Evolutionary conservation across 2,113 vertebrate genomes (phyloP), one percentile per base, ranked within the genome.

Genomic region (Morone chrysops): DNA sequence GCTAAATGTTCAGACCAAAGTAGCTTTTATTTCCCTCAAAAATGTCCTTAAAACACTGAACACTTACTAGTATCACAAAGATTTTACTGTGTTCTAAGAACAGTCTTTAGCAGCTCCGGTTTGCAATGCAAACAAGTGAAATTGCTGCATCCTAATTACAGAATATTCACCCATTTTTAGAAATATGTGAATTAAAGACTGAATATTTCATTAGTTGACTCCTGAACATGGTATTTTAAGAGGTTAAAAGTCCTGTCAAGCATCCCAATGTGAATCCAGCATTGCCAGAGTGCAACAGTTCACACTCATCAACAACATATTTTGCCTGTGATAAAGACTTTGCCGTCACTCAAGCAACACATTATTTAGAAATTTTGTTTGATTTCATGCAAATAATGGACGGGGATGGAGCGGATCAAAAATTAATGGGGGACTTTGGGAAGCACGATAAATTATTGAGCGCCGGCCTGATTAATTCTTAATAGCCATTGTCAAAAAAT

Each of bases 401-500:
- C 84, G 69, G 12, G 68, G 94, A 94, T 84, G 80, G 89, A 90
- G 88, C 53, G 75, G 87, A 94, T 96, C 67, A 95, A 95, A 95
- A 92, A 95, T 96, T 90, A 93, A 96, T 95, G 94, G 79, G 90
- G 78, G 92, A 93, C 92, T 94, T 95, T 91, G 91, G 92, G 93
- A 93, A 92, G 90, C 83, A 82, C 47, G 16, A 93, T 96, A 57
- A 94, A 96, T 96, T 93, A 96, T 95, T 93, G 79, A 96, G 82
- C 60, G 11, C 43, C 11, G 6, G 83, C 54, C 78, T 92, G 91
- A 95, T 96, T 95, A 95, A 95, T 95, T 95, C 92, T 95, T 96
- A 93, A 96, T 96, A 89, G 87, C 84, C 84, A 84, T 91, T 93
- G 94, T 95, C 94, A 94, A 94, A 94, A 95, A 95, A 94, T 95